A percentile compares a stretch with the other conserved stretches of the same genome.
These are phyloP conservation scores for Harpegnathos saltator DNA, from an alignment of 1,140 invertebrate species.

Conservation along the genomic window DNA sequence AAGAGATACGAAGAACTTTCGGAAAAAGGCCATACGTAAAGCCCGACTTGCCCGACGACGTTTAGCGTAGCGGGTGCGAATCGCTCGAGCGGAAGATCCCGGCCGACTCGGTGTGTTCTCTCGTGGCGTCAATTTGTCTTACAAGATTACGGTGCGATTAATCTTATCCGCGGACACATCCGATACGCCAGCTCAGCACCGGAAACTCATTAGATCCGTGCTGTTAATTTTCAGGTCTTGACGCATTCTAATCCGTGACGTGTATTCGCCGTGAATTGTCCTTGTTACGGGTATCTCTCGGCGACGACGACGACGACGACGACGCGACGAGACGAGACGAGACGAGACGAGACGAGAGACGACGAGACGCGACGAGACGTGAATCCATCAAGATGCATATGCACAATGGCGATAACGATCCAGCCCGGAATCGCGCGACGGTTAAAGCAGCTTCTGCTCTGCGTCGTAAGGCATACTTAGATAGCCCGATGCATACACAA, in stretches of 20 bases:
- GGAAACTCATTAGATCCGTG: constrained; percentile 24
- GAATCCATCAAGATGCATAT: constrained; percentile 52
- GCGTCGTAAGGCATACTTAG: constrained; percentile 57
- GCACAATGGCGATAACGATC: constrained; percentile 66
- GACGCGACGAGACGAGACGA: constrained; percentile 3
- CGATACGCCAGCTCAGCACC: constrained; percentile 14
- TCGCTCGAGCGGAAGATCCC: neutral
- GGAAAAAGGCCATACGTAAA: too few relatives aligned
- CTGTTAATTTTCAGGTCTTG: constrained; percentile 59
- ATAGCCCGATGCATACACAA: constrained; percentile 6
- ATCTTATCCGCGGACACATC: constrained; percentile 42
- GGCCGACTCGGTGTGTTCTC: neutral
- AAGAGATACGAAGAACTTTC: too few relatives aligned
- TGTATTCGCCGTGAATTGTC: constrained; percentile 45
- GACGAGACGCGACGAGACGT: neutral
- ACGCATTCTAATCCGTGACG: constrained; percentile 52
- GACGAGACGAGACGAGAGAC: neutral
- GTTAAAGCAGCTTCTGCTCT: constrained; percentile 62
- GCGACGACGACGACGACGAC: neutral
- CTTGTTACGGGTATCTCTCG: constrained; percentile 22
- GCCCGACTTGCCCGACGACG: too few relatives aligned
- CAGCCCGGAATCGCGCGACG: constrained; percentile 53
- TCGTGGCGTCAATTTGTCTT: constrained; percentile 41
- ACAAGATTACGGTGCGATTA: constrained; percentile 48
- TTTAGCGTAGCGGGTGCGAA: neutral